phyloP scores from a whole-genome alignment of 2,113 vertebrate genomes.

The Ochotona curzoniae region DNA sequence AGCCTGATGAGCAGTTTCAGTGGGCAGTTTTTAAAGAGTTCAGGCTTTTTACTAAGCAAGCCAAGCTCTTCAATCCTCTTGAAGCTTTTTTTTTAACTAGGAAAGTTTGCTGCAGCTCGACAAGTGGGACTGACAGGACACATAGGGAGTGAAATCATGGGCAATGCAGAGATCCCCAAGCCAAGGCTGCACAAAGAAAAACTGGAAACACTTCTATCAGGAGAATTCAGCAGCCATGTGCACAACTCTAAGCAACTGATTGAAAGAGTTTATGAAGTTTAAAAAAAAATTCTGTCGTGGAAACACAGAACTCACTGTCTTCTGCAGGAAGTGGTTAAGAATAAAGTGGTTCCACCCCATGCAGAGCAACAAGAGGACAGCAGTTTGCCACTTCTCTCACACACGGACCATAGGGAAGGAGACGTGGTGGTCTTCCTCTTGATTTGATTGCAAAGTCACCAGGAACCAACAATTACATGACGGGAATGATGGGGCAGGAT shows the following conservation, averaged over 20 bases:
- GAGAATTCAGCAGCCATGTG: background rate
- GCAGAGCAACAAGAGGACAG: background rate
- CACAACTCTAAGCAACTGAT: background rate
- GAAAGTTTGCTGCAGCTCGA: background rate
- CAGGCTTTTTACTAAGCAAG: conserved; percentile 39
- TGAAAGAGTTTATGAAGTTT: background rate
- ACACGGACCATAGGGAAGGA: fast-evolving
- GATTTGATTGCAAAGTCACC: background rate
- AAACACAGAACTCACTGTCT: background rate
- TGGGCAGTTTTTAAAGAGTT: conserved; percentile 13
- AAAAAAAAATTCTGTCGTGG: background rate
- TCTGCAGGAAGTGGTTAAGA: background rate
- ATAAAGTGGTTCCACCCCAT: background rate
- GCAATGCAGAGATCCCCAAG: fast-evolving
- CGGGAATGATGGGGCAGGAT: fast-evolving
- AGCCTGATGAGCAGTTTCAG: background rate
- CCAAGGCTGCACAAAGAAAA: background rate
- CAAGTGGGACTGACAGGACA: background rate
- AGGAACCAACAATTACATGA: background rate
- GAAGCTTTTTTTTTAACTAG: background rate
- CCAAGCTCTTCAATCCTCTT: conserved; percentile 19
- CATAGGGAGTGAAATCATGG: fast-evolving
- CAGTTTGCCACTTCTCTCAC: fast-evolving
- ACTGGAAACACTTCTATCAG: too few species aligned
- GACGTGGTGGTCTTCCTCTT: fast-evolving